A percentile compares a stretch with the other conserved stretches of the same genome.
These are phyloP conservation scores for Penelope pileata DNA, from an alignment of 2,113 vertebrate genomes.

Conservation along the genomic window DNA sequence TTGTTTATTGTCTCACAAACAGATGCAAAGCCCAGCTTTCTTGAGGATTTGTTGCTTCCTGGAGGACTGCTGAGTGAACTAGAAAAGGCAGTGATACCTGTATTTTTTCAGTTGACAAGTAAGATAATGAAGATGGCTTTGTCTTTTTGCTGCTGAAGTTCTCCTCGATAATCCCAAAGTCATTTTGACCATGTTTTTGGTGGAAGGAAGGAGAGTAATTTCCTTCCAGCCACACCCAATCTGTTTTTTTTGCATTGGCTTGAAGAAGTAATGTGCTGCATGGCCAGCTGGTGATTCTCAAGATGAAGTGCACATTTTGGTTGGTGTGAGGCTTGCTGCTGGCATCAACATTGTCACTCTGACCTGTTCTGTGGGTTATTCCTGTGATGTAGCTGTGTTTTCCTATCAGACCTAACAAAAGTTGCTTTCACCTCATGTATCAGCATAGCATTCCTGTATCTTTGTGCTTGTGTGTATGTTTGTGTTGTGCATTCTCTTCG, in stretches of 20 bases:
- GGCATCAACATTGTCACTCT: background rate
- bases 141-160: background rate
- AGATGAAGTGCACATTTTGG: background rate
- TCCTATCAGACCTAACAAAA: background rate
- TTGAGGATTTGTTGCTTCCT: background rate
- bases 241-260: background rate
- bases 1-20: background rate
- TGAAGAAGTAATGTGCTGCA: rapidly evolving
- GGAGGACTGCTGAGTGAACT: background rate
- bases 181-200: background rate
- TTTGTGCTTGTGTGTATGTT: no score
- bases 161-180: background rate
- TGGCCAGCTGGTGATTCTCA: rapidly evolving
- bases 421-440: background rate
- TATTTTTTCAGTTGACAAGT: background rate
- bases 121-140: background rate
- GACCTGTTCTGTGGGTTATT: rapidly evolving
- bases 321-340: background rate
- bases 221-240: background rate
- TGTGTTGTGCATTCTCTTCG: background rate
- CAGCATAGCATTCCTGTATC: background rate
- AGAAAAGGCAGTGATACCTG: no score
- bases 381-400: background rate
- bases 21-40: background rate
- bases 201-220: background rate